Evolutionary conservation across 2,888 invertebrate species (phyloP), one percentile per base, ranked within the genome.

Genomic region (Trachelus stipa): DNA sequence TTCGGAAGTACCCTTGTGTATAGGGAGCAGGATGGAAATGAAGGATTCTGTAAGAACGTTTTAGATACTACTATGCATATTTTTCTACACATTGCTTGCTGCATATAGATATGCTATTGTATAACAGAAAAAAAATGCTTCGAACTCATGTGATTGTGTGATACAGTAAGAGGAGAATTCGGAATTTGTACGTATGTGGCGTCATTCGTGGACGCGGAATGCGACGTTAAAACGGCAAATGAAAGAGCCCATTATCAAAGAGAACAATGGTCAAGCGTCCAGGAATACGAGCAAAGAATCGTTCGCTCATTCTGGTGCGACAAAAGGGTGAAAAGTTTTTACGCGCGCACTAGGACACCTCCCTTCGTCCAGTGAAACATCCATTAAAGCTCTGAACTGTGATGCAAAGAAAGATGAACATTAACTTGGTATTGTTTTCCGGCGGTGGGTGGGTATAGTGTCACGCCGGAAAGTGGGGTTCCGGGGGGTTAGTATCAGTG

Each of bases 171-270:
- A 15, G 40, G 23, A 0, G 56, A 2, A 9, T 9, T 56, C 9
- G 23, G 6, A 56, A 23, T 56, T 56, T 56, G 0, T 56, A 56
- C 56, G 56, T 56, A 23, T 9, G 15, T 6, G 40, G 6, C 40
- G 40, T 15, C 15, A 40, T 56, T 56, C 56, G 78, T 73, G 81
- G 77, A 76, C 35, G 71, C 78, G 71, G 81, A 85, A 82, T 83
- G 82, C 82, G 84, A 82, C 76, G 84, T 79, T 78, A 76, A 79
- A 77, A 83, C 79, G 56, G 81, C 83, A 81, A 81, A 75, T 78
- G 83, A 83, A 83, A 77, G 77, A 71, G 76, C 56, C 33, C 81
- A 75, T 81, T 81, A 56, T 56, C 56, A 56, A 23, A 23, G 56
- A 56, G 56, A 23, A 56, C 56, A 56, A 56, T 56, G 56, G 56